A percentile compares a stretch with the other conserved stretches of the same genome.
Evolutionary conservation across 53 echinoderm and acorn worm species (phyloP).

Genomic region (Holothuria scabra): DNA sequence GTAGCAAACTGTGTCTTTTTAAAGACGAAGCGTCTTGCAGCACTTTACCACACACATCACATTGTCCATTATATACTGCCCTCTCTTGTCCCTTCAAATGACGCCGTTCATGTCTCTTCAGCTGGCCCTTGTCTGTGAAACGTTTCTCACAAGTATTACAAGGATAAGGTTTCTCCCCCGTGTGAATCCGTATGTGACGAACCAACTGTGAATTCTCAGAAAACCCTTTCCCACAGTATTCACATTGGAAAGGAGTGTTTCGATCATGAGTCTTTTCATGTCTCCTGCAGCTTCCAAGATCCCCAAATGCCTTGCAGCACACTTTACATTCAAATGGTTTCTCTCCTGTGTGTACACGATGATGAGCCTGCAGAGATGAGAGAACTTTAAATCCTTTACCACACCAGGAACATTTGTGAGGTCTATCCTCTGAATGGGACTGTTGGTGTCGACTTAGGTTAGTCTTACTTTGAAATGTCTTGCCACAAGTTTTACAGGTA

Average conservation of each 20-base stretch:
- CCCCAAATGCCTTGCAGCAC: constrained; percentile 4
- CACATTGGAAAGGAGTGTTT: constrained; percentile 14
- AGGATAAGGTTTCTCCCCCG: constrained; percentile 34
- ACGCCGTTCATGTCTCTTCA: constrained; percentile 33
- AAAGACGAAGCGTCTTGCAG: constrained; percentile 28
- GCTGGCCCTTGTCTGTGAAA: constrained; percentile 32
- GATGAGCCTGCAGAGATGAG: neutral
- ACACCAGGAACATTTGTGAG: constrained; percentile 23
- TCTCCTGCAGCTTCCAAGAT: constrained; percentile 19
- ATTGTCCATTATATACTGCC: constrained; percentile 34
- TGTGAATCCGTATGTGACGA: constrained; percentile 26
- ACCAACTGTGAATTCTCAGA: constrained; percentile 8
- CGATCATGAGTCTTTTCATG: constrained; percentile 36
- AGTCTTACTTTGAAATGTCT: neutral
- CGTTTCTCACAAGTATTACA: constrained; percentile 2
- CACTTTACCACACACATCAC: constrained; percentile 32
- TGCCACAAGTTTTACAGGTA: neutral
- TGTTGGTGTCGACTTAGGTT: neutral
- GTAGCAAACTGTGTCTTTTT: constrained; percentile 10
- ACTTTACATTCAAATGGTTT: constrained; percentile 25
- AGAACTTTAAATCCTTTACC: neutral
- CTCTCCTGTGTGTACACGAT: constrained; percentile 3
- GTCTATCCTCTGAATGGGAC: constrained; percentile 12
- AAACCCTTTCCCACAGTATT: constrained; percentile 25
- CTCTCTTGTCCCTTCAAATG: constrained; percentile 24